Evolutionary conservation across 2,113 vertebrate species (phyloP).

Genomic region (Myotis brandtii): DNA sequence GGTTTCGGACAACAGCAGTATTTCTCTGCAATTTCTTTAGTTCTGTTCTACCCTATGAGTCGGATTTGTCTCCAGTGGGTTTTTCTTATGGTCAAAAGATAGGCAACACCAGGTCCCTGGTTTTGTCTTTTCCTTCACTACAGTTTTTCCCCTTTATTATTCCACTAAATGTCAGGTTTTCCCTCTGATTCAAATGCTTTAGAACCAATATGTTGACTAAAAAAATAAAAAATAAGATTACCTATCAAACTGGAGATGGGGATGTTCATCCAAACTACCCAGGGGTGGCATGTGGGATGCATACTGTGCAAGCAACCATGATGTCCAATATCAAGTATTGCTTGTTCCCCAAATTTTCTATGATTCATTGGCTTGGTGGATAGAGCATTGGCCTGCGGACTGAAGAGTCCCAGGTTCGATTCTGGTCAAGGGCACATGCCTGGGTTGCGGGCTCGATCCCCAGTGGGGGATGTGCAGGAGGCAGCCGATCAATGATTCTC

Average conservation of each 20-base stretch:
- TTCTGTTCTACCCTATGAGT: neutral
- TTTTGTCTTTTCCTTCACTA: neutral
- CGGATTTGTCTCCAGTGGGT: neutral
- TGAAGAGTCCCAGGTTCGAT: too few relatives aligned
- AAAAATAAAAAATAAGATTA: neutral
- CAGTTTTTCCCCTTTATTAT: neutral
- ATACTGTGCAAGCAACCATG: too few relatives aligned
- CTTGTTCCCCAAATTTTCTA: neutral
- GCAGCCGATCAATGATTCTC: too few relatives aligned
- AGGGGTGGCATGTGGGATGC: fast-evolving
- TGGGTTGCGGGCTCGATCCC: too few relatives aligned
- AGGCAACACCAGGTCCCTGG: neutral
- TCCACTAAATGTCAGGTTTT: neutral
- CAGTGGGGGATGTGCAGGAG: too few relatives aligned
- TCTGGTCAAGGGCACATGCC: too few relatives aligned
- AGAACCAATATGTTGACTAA: neutral
- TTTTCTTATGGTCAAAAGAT: neutral
- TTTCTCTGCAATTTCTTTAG: neutral
- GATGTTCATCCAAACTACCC: neutral
- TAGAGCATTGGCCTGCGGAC: too few relatives aligned
- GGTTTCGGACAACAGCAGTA: fast-evolving
- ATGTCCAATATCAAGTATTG: neutral
- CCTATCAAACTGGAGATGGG: neutral
- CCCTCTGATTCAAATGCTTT: neutral
- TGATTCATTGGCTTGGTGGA: neutral